Base-by-base conservation (phyloP, 2,113 vertebrate genomes). In the Brachirus orientalis region DNA sequence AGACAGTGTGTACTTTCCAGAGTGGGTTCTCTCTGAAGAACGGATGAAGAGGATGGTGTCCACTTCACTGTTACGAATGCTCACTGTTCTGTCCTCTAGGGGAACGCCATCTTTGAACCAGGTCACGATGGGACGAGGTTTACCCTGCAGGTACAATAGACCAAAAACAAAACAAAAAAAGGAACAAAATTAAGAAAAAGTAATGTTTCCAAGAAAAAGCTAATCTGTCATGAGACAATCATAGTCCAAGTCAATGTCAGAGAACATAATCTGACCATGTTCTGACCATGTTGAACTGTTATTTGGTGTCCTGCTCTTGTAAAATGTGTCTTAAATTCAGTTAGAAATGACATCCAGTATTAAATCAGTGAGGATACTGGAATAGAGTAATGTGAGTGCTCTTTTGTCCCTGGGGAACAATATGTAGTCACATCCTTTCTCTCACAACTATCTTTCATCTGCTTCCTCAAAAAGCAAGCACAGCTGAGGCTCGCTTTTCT, bases 41-140 rank as follows among this genome's bases (percentile, higher is more conserved):
- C 96, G 94, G 79, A 97, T 95, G 83, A 97, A 97, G 71, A 97
- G 87, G 75, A 97, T 94, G 7, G 93, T 93, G 91, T 96, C 95
- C 3, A 92, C 37, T 0, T 94, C 94, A 0, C 85, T 93, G 70
- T 92, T 95, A 0, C 92, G 93, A 20, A 91, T 61, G 7, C 92
- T 88, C 44, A 96, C 85, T 0, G 92, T 80, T 8, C 73, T 87
- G 40, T 90, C 22, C 37, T 95, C 95, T 81, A 97, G 52, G 4
- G 90, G 92, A 1, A 82, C 63, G 0, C 90, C 94, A 0, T 94
- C 94, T 79, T 94, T 97, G 5, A 72, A 77, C 96, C 96, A 97
- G 60, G 89, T 92, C 55, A 95, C 94, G 1, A 91, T 58, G 0
- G 96, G 96, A 14, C 92, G 92, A 0, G 96, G 96, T 75, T 96